These are phyloP conservation scores for Corydoras sp. DNA, from an alignment of 2,113 vertebrate genomes.

Conservation along the genomic window DNA sequence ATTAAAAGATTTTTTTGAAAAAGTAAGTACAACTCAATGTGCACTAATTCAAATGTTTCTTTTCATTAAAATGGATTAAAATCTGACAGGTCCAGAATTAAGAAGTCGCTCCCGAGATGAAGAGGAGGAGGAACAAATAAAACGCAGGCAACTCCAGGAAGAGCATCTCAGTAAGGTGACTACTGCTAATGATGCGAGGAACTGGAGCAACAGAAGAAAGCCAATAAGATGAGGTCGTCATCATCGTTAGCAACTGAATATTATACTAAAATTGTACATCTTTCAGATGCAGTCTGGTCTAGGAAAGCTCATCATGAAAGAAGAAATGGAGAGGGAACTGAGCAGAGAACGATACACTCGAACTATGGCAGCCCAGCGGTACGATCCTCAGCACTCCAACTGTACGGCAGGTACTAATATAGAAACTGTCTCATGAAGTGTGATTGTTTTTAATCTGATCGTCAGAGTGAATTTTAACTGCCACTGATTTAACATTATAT, in stretches of 20 bases:
- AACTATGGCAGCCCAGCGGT: slow-evolving; percentile 65
- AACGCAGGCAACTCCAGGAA: slow-evolving; percentile 80
- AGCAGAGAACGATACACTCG: slow-evolving; percentile 64
- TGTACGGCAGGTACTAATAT: slow-evolving; percentile 47
- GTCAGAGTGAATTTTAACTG: background rate
- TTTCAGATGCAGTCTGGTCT: slow-evolving; percentile 81
- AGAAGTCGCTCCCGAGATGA: slow-evolving; percentile 75
- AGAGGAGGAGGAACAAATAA: slow-evolving; percentile 78
- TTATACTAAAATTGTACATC: background rate
- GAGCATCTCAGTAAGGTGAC: slow-evolving; percentile 81
- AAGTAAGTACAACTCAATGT: too few species aligned
- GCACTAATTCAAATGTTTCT: background rate
- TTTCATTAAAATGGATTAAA: background rate
- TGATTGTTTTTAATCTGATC: background rate
- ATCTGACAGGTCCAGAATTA: slow-evolving; percentile 69
- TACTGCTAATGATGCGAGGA: background rate
- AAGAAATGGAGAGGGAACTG: slow-evolving; percentile 79
- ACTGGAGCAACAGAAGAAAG: background rate
- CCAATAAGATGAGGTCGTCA: background rate
- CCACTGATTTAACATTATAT: background rate
- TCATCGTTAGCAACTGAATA: too few species aligned
- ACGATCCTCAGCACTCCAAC: slow-evolving; percentile 67
- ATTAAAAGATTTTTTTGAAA: too few species aligned
- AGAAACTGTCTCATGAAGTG: background rate
- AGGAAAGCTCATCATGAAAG: slow-evolving; percentile 81